Evolutionary conservation across 2,113 vertebrate genomes (phyloP).

Genomic region (Sclerurus mexicanus): DNA sequence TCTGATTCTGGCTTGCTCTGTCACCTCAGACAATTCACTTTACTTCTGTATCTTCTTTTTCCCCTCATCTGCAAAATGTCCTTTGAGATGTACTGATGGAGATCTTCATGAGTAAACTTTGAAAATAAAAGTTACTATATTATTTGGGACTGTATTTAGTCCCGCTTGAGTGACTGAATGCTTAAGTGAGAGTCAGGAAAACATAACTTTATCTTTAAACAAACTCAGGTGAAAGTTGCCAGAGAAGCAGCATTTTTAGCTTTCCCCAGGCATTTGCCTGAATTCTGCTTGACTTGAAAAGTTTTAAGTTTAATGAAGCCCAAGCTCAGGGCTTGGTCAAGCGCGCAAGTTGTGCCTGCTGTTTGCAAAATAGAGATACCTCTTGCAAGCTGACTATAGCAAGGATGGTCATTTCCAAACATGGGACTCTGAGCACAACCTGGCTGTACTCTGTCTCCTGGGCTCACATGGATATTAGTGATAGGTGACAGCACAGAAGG

Average conservation of each 20-base stretch:
- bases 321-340: not conserved
- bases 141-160: not conserved
- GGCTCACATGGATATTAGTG: not conserved
- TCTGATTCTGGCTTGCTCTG: not conserved
- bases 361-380: not conserved
- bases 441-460: not conserved
- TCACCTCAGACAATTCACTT: not conserved
- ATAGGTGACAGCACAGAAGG: not conserved
- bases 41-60: not conserved
- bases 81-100: not conserved
- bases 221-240: not conserved
- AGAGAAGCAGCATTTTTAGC: not conserved
- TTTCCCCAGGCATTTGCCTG: not conserved
- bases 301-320: not conserved
- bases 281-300: not conserved
- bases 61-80: not conserved
- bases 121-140: not conserved
- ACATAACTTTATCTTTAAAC: not conserved
- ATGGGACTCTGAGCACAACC: not conserved
- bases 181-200: not conserved
- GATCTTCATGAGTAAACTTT: not conserved
- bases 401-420: not conserved
- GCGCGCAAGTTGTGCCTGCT: not conserved
- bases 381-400: not conserved
- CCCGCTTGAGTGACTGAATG: not conserved